A percentile compares a stretch with the other conserved stretches of the same genome.
Evolutionary conservation across 2,888 invertebrate genomes (phyloP).

Genomic region (Microctonus brassicae): DNA sequence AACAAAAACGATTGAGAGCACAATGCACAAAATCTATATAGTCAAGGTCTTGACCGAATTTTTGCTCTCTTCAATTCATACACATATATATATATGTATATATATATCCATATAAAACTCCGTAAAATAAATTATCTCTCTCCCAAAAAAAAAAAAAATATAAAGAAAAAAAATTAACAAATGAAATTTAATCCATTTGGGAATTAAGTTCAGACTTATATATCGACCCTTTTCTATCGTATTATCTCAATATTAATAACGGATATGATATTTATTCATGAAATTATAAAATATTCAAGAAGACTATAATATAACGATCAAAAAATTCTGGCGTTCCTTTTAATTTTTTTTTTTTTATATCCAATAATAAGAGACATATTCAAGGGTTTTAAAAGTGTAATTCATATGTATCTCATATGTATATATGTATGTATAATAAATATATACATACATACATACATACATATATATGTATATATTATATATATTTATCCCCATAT

Average conservation of each 20-base stretch:
- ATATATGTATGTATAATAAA: too few relatives aligned
- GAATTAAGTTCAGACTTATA: constrained; percentile 18
- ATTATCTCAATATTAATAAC: constrained; percentile 30
- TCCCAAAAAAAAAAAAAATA: background rate
- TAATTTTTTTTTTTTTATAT: too few relatives aligned
- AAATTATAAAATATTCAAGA: background rate
- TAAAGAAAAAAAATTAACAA: background rate
- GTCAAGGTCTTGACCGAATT: constrained; percentile 1
- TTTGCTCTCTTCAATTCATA: background rate
- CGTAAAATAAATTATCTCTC: background rate
- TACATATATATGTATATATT: too few relatives aligned
- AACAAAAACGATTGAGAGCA: background rate
- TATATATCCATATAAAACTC: background rate
- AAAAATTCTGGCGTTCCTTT: background rate
- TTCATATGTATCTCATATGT: too few relatives aligned
- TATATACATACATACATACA: too few relatives aligned
- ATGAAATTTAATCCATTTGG: background rate
- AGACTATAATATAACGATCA: background rate
- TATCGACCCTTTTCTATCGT: constrained; percentile 7
- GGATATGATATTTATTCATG: constrained; percentile 20
- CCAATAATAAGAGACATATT: too few relatives aligned
- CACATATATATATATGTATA: too few relatives aligned
- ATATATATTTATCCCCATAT: too few relatives aligned
- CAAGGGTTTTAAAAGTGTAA: too few relatives aligned
- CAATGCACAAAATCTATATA: background rate